Conservation (phyloP, 2,888 invertebrate genomes). For the Blastobasis lacticolella region DNA sequence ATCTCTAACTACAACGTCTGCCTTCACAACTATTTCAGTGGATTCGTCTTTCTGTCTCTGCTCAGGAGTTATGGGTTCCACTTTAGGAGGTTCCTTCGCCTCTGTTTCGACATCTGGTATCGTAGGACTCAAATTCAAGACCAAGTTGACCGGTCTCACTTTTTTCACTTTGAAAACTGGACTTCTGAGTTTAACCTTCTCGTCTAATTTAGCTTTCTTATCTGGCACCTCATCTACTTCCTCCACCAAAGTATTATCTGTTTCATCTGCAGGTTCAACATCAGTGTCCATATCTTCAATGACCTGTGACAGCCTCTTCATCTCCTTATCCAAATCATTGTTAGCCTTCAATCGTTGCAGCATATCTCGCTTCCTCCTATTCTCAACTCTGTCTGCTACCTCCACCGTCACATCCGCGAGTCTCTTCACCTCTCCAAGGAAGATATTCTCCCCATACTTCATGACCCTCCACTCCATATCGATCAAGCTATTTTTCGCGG, state of each 20-base stretch:
- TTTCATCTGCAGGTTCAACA: constrained; percentile 25
- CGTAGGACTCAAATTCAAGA: constrained; percentile 34
- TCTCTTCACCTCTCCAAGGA: constrained; percentile 60
- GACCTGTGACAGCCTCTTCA: constrained; percentile 60
- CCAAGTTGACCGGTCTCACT: constrained; percentile 46
- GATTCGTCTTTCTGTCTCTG: constrained; percentile 39
- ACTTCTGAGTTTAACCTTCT: constrained; percentile 36
- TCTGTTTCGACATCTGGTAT: constrained; percentile 17
- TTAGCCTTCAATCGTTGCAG: constrained; percentile 39
- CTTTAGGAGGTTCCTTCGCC: constrained; percentile 18
- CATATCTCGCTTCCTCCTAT: constrained; percentile 38
- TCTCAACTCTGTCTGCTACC: constrained; percentile 36
- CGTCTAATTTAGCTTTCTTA: constrained; percentile 30
- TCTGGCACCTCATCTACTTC: constrained; percentile 13
- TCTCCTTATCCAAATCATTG: constrained; percentile 58
- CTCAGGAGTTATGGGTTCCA: constrained; percentile 30
- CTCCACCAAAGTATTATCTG: constrained; percentile 15
- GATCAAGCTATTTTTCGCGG: constrained; percentile 51
- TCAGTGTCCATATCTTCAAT: constrained; percentile 58
- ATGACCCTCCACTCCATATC: constrained; percentile 68
- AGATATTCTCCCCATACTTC: constrained; percentile 65
- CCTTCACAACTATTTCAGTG: constrained; percentile 31
- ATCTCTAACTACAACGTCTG: too few species aligned
- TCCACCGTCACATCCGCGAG: constrained; percentile 50
- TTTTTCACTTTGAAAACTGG: constrained; percentile 56